Evolutionary conservation across 2,797 vertebrate genomes (phyloP).

Genomic region (Apogon talboti): DNA sequence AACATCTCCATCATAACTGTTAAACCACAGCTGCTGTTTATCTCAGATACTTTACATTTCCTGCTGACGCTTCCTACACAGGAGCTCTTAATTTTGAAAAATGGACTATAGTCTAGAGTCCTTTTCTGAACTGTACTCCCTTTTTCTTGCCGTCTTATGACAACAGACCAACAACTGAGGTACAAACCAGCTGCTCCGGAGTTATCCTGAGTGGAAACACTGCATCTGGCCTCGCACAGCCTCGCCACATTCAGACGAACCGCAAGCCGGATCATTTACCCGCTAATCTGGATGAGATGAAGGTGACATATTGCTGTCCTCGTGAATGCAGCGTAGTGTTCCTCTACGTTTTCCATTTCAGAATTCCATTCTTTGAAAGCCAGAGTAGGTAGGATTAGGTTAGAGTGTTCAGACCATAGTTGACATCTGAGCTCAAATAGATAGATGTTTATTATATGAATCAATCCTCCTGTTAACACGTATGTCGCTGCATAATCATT

Average conservation of each 20-base stretch:
- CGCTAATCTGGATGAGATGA: conserved; percentile 93
- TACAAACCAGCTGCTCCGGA: conserved; percentile 84
- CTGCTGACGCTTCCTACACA: conserved; percentile 53
- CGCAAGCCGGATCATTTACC: conserved; percentile 88
- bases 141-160: conserved; percentile 59
- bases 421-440: no score
- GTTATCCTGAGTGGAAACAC: conserved; percentile 72
- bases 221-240: conserved; percentile 71
- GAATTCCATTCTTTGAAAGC: no score
- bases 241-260: conserved; percentile 66
- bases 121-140: conserved; percentile 49
- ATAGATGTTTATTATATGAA: no score
- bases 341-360: no score
- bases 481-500: no score
- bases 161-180: conserved; percentile 86
- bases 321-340: neutral
- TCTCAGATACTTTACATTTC: conserved; percentile 51
- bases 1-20: conserved; percentile 33
- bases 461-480: no score
- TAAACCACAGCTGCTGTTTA: conserved; percentile 58
- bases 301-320: conserved; percentile 82
- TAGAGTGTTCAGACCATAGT: no score
- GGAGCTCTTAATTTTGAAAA: conserved; percentile 66
- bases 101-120: conserved; percentile 45
- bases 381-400: no score